Percentiles rank a stretch among this genome's conserved stretches.
Evolutionary conservation across 37 sponge, comb jelly and placozoan genomes (phyloP).

Genomic region (Hexactinellida sp.): DNA sequence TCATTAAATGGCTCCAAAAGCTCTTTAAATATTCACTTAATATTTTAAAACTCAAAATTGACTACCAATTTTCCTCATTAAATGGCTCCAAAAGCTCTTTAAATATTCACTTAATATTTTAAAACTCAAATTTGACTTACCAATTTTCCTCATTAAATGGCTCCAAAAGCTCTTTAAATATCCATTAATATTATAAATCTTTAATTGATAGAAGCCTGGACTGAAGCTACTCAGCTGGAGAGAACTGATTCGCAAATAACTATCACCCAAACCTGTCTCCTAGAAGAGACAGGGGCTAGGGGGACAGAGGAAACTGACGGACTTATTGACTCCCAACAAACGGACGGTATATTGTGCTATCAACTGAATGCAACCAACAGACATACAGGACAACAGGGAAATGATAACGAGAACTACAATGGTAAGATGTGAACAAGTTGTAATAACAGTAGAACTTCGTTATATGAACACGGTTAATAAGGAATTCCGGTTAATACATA

Average conservation of each 20-base stretch:
- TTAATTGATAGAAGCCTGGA: constrained; percentile 56
- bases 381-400: background rate
- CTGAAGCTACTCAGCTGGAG: constrained; percentile 32
- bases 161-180: background rate
- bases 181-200: background rate
- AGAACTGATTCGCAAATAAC: background rate
- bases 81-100: no score
- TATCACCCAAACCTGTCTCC: background rate
- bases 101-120: background rate
- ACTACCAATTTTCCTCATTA: background rate
- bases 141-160: background rate
- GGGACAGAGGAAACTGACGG: background rate
- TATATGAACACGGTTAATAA: no score
- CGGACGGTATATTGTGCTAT: no score
- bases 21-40: background rate
- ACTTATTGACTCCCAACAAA: no score
- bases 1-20: no score
- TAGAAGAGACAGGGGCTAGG: background rate
- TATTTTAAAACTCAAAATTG: background rate
- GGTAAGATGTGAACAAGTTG: no score
- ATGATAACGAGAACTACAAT: background rate
- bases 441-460: no score
- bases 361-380: no score
- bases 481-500: no score
- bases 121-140: background rate